A percentile compares a stretch with the other conserved stretches of the same genome.
These are phyloP conservation scores for Chloroclystis v-ata DNA, from an alignment of 2,888 invertebrate species.

Conservation along the genomic window DNA sequence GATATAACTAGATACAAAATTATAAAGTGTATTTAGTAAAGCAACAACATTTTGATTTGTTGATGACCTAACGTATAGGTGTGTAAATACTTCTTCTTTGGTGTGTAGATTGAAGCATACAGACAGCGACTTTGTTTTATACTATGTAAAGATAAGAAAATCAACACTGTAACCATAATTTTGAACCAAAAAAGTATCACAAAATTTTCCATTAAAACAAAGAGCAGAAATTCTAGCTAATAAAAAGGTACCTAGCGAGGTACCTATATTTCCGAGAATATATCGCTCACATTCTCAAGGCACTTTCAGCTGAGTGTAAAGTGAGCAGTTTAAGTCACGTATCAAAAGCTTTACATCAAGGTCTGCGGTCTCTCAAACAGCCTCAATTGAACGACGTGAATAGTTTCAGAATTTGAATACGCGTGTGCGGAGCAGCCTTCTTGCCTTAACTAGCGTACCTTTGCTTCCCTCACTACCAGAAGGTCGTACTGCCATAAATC, in stretches of 20 bases:
- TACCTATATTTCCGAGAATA: neutral
- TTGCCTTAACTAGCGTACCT: slow-evolving; percentile 36
- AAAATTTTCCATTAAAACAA: neutral
- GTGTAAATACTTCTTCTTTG: too few relatives aligned
- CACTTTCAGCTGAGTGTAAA: neutral
- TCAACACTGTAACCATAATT: too few relatives aligned
- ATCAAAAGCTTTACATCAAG: slow-evolving; percentile 14
- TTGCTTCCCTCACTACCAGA: slow-evolving; percentile 25
- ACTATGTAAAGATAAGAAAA: too few relatives aligned
- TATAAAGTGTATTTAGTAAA: too few relatives aligned
- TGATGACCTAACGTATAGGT: too few relatives aligned
- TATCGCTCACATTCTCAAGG: neutral
- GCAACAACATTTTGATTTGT: too few relatives aligned
- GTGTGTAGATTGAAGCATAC: too few relatives aligned
- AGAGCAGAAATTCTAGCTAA: too few relatives aligned
- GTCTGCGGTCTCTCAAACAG: slow-evolving; percentile 14
- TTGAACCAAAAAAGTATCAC: too few relatives aligned
- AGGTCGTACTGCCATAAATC: slow-evolving; percentile 15
- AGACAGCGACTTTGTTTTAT: too few relatives aligned
- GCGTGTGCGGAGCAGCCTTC: slow-evolving; percentile 33
- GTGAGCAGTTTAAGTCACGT: slow-evolving; percentile 5
- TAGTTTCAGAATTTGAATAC: slow-evolving; percentile 37
- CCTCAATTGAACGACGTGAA: slow-evolving; percentile 30
- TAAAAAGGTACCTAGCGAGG: too few relatives aligned
- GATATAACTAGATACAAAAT: too few relatives aligned